Conservation (phyloP, 2,113 vertebrate genomes). For the Colius striatus region DNA sequence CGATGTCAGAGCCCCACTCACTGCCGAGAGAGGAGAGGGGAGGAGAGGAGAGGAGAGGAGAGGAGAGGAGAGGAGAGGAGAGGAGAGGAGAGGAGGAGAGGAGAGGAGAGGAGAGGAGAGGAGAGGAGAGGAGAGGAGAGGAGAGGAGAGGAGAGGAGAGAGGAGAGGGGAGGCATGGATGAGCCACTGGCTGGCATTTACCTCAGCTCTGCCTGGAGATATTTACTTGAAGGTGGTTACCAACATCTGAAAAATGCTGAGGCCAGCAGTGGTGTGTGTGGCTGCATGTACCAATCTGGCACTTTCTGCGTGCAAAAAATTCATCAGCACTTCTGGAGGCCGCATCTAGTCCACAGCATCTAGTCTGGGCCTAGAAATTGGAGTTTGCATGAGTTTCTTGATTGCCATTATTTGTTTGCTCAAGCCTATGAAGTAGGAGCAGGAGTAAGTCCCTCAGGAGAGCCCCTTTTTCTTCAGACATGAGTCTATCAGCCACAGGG, state of each 20-base stretch:
- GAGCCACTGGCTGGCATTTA: neutral
- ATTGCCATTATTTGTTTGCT: accelerated
- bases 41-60: no score
- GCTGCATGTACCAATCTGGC: neutral
- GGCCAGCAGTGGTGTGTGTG: accelerated
- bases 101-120: no score
- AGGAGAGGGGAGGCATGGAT: accelerated
- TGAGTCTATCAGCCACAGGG: neutral
- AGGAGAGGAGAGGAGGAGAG: no score
- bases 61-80: no score
- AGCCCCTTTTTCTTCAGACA: neutral
- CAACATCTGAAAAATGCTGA: accelerated
- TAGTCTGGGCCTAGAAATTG: neutral
- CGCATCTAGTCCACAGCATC: neutral
- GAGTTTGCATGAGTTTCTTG: accelerated
- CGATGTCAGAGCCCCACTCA: neutral
- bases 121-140: no score
- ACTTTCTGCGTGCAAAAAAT: neutral
- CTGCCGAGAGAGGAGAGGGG: neutral
- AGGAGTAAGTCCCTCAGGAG: neutral
- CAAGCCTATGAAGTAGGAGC: neutral
- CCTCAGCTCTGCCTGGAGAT: accelerated
- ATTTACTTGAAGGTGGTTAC: accelerated
- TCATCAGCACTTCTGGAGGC: neutral
- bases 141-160: no score